Evolutionary conservation across 2,113 vertebrate genomes (phyloP).

Genomic region (Thomomys bottae): DNA sequence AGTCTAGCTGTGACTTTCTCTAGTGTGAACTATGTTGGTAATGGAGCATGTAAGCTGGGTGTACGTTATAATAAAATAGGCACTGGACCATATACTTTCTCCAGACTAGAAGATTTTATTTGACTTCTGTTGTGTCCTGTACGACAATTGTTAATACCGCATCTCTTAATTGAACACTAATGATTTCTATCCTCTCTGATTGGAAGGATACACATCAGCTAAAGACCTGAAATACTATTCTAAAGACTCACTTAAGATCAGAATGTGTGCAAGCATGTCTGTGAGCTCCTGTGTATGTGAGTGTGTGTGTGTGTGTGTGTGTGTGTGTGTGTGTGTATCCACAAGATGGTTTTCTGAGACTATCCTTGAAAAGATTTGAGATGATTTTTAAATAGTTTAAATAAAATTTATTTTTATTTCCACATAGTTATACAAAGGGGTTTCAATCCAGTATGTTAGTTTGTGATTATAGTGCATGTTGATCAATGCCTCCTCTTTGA

Average conservation of each 20-base stretch:
- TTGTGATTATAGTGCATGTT: too few relatives aligned
- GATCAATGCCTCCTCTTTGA: too few relatives aligned
- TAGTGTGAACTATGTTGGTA: background rate
- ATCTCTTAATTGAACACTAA: background rate
- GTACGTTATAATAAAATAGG: background rate
- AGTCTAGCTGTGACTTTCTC: constrained; percentile 38
- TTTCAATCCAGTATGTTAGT: too few relatives aligned
- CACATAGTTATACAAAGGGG: too few relatives aligned
- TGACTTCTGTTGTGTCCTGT: background rate
- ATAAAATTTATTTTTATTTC: too few relatives aligned
- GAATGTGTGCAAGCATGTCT: background rate
- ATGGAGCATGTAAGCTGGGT: background rate
- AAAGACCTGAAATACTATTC: background rate
- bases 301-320: background rate
- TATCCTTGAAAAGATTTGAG: background rate
- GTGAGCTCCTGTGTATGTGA: background rate
- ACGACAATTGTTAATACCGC: background rate
- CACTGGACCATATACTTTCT: background rate
- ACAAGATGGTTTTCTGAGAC: background rate
- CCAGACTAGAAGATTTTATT: background rate
- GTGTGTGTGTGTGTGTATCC: background rate
- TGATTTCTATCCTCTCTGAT: background rate
- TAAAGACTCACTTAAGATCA: background rate
- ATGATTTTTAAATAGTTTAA: background rate
- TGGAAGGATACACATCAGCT: background rate